These are phyloP conservation scores for Saiga tatarica DNA, from an alignment of 2,113 vertebrate genomes.

Conservation along the genomic window DNA sequence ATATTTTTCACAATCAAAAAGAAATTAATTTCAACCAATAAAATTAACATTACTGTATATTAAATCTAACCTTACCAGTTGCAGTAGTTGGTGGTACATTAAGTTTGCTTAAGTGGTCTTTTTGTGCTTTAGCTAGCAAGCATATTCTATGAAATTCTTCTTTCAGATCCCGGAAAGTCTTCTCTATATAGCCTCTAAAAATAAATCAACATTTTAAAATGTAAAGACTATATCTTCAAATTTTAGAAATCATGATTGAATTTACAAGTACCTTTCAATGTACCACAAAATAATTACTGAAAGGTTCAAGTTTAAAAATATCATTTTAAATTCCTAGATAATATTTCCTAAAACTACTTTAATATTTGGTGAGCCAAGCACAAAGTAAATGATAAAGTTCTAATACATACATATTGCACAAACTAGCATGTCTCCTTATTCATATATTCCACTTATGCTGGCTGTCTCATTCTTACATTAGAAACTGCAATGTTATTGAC, in stretches of 20 bases:
- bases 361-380: conserved; percentile 29
- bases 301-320: conserved; percentile 27
- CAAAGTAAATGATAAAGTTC: conserved; percentile 28
- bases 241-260: conserved; percentile 55
- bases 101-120: conserved; percentile 93
- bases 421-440: neutral
- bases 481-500: conserved; percentile 26
- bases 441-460: neutral
- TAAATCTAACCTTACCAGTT: conserved; percentile 87
- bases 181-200: conserved; percentile 90
- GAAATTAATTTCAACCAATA: conserved; percentile 27
- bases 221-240: conserved; percentile 54
- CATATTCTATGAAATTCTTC: conserved; percentile 94
- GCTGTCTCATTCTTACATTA: conserved; percentile 25
- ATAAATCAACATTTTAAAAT: conserved; percentile 74
- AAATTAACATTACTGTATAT: conserved; percentile 60
- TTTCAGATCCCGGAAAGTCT: conserved; percentile 91
- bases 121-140: conserved; percentile 91
- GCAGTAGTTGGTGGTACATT: conserved; percentile 87
- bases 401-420: neutral
- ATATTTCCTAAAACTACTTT: neutral
- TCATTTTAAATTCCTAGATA: conserved; percentile 44
- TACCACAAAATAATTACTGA: neutral
- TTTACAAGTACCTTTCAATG: neutral
- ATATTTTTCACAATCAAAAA: conserved; percentile 53